phyloP scores from a whole-genome alignment of 2,797 vertebrate genomes.

The Xiphorhynchus erythropygius region DNA sequence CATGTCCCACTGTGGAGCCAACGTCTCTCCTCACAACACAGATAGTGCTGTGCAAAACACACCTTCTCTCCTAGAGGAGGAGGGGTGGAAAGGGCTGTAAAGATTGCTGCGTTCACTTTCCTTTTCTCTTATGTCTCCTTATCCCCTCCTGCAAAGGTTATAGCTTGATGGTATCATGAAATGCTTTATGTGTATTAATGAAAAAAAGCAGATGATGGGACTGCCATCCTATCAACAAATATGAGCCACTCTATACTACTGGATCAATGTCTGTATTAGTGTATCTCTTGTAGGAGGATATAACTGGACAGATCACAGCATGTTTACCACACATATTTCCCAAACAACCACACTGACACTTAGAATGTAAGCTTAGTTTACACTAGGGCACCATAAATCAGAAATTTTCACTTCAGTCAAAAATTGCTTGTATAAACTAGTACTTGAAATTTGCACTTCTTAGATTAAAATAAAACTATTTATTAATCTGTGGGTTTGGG shows the following conservation, averaged over 20 bases:
- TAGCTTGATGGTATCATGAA: accelerated
- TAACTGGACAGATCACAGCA: background rate
- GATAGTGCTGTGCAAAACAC: background rate
- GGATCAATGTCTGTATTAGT: background rate
- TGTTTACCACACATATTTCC: background rate
- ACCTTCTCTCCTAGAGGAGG: background rate
- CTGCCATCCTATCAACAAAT: background rate
- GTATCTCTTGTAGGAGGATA: background rate
- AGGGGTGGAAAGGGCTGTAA: background rate
- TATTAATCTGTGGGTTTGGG: background rate
- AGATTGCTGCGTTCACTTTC: background rate
- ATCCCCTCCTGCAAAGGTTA: background rate
- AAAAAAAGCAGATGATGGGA: background rate
- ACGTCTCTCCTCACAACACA: accelerated
- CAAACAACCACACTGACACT: background rate
- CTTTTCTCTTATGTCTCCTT: background rate
- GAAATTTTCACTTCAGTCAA: background rate
- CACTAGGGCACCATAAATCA: background rate
- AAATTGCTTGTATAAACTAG: background rate
- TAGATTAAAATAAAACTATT: background rate
- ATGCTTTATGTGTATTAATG: background rate
- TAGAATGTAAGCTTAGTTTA: background rate
- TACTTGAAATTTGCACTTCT: background rate
- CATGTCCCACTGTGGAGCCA: background rate
- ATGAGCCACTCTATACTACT: background rate